phyloP scores from a whole-genome alignment of 2,113 vertebrate genomes.

The Neotoma lepida region DNA sequence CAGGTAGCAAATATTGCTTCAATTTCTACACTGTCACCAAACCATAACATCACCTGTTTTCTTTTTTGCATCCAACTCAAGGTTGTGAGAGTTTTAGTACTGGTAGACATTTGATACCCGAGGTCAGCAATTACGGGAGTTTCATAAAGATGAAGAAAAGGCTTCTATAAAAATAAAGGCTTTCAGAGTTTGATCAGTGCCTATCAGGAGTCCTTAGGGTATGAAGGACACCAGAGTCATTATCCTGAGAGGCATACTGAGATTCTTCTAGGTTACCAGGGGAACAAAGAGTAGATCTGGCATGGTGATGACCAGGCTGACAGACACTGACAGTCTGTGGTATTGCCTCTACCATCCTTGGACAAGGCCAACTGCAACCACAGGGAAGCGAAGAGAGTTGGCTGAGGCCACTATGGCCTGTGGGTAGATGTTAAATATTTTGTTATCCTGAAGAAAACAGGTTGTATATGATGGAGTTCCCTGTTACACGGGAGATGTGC shows the following conservation, averaged over 20 bases:
- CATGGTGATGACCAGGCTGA: no score
- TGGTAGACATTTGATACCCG: not conserved
- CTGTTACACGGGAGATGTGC: rapidly evolving
- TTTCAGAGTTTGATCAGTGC: not conserved
- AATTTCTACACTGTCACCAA: not conserved
- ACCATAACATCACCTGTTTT: not conserved
- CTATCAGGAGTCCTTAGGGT: not conserved
- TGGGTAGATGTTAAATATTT: not conserved
- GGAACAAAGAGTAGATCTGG: not conserved
- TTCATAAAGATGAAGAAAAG: not conserved
- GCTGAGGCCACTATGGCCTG: not conserved
- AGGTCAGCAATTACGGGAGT: not conserved
- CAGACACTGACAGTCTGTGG: rapidly evolving
- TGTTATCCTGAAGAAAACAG: not conserved
- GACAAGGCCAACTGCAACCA: not conserved
- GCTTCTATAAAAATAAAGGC: not conserved
- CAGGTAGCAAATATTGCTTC: not conserved
- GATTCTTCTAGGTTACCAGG: not conserved
- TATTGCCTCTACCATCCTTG: not conserved
- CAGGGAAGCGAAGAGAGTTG: not conserved
- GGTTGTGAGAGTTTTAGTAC: not conserved
- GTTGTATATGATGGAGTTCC: not conserved
- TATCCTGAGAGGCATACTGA: not conserved
- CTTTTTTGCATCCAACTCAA: not conserved
- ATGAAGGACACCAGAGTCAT: not conserved